Evolutionary conservation across 2,113 vertebrate genomes (phyloP).

Genomic region (Chaenocephalus aceratus): DNA sequence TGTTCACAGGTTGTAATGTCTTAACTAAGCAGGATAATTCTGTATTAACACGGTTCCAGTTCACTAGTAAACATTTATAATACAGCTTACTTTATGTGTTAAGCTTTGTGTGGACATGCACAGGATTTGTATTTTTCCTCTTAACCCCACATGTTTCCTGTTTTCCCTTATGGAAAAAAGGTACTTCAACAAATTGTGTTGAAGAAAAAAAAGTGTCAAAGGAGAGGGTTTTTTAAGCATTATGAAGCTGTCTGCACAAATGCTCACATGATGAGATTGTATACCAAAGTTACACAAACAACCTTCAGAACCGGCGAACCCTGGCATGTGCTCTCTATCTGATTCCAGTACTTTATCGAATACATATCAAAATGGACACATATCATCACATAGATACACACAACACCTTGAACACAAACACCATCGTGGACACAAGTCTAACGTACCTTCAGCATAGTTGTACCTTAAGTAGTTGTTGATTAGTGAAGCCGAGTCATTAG

Average conservation of each 20-base stretch:
- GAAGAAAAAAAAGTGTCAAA: background rate
- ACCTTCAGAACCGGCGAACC: conserved; percentile 24
- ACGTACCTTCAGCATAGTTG: background rate
- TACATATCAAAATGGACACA: conserved; percentile 20
- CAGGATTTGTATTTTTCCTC: conserved; percentile 16
- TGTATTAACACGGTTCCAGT: too few species aligned
- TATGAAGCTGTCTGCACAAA: conserved; percentile 39
- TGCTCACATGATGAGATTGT: conserved; percentile 41
- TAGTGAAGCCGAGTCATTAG: conserved; percentile 3
- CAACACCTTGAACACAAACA: conserved; percentile 5
- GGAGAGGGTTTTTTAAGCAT: conserved; percentile 7
- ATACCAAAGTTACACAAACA: conserved; percentile 47
- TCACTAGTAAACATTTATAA: too few species aligned
- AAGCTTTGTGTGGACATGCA: background rate
- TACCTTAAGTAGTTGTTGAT: conserved; percentile 16
- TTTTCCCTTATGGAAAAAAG: background rate
- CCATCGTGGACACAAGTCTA: background rate
- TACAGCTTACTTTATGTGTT: too few species aligned
- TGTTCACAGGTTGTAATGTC: background rate
- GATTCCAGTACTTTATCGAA: conserved; percentile 25
- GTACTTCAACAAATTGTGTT: background rate
- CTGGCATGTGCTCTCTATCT: conserved; percentile 37
- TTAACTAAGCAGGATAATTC: background rate
- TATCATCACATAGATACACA: conserved; percentile 6
- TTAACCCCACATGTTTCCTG: background rate